These are phyloP conservation scores for Callyntrura guangdongensis DNA, from an alignment of 2,888 invertebrate species.

Conservation along the genomic window DNA sequence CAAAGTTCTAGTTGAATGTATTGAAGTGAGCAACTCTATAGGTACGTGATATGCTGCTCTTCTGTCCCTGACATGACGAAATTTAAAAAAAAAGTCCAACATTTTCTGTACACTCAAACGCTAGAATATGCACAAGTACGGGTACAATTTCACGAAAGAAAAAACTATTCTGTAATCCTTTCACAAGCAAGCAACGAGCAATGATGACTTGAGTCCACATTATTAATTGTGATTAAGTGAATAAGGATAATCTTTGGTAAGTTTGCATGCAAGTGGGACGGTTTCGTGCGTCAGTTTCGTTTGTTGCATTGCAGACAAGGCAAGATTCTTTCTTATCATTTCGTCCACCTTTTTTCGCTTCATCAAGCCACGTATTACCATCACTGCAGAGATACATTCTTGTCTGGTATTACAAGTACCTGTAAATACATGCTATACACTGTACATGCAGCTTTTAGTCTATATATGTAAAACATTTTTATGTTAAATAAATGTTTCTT, in stretches of 20 bases:
- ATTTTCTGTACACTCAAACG: neutral
- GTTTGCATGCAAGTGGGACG: conserved; percentile 40
- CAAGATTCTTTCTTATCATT: conserved; percentile 8
- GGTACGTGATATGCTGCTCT: neutral
- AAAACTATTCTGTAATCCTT: conserved; percentile 3
- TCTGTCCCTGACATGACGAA: neutral
- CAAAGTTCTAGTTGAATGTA: neutral
- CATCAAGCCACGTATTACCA: conserved; percentile 14
- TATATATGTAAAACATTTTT: conserved; percentile 47
- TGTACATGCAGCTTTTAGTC: conserved; percentile 1
- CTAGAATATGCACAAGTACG: neutral
- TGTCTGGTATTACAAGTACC: neutral
- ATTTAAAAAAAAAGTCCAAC: neutral
- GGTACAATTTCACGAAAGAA: neutral
- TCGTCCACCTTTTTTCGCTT: neutral
- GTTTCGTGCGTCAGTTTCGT: conserved; percentile 10
- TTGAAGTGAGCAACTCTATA: neutral
- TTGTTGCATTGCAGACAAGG: conserved; percentile 10
- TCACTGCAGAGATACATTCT: too few species aligned
- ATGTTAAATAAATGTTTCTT: conserved; percentile 28
- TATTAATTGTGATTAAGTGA: conserved; percentile 76
- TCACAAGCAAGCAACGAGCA: conserved; percentile 15
- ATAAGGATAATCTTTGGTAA: conserved; percentile 42
- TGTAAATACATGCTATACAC: neutral
- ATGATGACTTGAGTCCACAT: conserved; percentile 23